Evolutionary conservation across 2,888 invertebrate genomes (phyloP), one percentile per base, ranked within the genome.

Genomic region (Pollenia labialis): DNA sequence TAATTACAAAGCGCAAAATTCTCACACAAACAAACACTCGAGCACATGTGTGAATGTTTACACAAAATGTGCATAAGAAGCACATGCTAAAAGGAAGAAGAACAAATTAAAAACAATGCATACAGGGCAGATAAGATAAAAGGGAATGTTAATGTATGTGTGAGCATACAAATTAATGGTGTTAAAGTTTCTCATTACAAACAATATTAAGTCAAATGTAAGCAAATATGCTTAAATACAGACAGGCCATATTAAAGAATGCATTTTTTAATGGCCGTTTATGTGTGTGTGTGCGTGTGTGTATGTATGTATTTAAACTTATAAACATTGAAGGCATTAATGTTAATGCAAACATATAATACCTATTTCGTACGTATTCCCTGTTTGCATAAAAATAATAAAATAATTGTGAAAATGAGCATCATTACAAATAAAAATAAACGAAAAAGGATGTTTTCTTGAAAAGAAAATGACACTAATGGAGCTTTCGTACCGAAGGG

Each of bases 171-270:
- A 64, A 72, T 77, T 77, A 83, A 83, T 83, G 64, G 64, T 50
- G 48, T 77, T 56, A 71, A 85, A 76, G 62, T 75, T 71, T 68
- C 32, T 74, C 62, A 69, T 76, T 76, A 56, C 66, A 76, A 68
- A 77, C 42, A 81, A 23, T 68, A 80, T 64, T 72, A 81, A 72
- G 64, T 68, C 50, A 71, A 66, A 72, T 72, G 58, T 18, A 12
- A 16, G n/a, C 42, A 56, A 12, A n/a, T n/a, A 16, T 72, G 54
- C 12, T 46, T 80, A 62, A 64, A 72, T 54, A 44, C 46, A 64
- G n/a, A 32, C 16, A 71, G 16, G 32, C 32, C 62, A 52, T 54
- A 32, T 48, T 23, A 23, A 23, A n/a, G 14, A 32, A 60, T 16
- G 16, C 62, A 46, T 14, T 12, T 50, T 16, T 6, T 16, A 69